A percentile compares a stretch with the other conserved stretches of the same genome.
Conservation (phyloP, 2,113 vertebrate genomes). For the Perca fluviatilis region DNA sequence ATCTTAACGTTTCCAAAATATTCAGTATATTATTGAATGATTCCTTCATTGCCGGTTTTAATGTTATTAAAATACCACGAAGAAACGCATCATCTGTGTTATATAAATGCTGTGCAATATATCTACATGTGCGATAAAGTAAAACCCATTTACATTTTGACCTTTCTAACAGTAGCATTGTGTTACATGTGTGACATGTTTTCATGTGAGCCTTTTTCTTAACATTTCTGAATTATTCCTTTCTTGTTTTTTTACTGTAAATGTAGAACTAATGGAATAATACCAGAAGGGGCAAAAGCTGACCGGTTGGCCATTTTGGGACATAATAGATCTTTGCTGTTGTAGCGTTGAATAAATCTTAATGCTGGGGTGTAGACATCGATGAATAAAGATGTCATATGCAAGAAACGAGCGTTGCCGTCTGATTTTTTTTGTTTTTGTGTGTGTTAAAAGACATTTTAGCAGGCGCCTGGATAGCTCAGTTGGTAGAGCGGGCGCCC, state of each 20-base stretch:
- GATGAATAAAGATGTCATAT: constrained; percentile 81
- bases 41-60: background rate
- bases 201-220: constrained; percentile 43
- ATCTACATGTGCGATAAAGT: background rate
- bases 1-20: background rate
- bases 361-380: constrained; percentile 71
- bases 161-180: constrained; percentile 47
- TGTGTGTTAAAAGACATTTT: background rate
- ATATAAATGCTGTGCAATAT: too few relatives aligned
- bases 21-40: constrained; percentile 26
- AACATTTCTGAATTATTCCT: constrained; percentile 11
- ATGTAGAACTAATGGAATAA: constrained; percentile 68
- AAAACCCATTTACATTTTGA: background rate
- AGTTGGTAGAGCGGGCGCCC: too few relatives aligned
- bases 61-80: background rate
- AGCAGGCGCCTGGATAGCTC: too few relatives aligned
- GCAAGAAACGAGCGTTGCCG: constrained; percentile 39
- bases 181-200: constrained; percentile 36
- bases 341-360: constrained; percentile 72
- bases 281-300: constrained; percentile 29
- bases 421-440: constrained; percentile 21
- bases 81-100: background rate
- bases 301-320: constrained; percentile 51
- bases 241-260: constrained; percentile 22
- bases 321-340: constrained; percentile 60